phyloP scores from a whole-genome alignment of 2,888 invertebrate genomes.

The Epirrhoe alternata region DNA sequence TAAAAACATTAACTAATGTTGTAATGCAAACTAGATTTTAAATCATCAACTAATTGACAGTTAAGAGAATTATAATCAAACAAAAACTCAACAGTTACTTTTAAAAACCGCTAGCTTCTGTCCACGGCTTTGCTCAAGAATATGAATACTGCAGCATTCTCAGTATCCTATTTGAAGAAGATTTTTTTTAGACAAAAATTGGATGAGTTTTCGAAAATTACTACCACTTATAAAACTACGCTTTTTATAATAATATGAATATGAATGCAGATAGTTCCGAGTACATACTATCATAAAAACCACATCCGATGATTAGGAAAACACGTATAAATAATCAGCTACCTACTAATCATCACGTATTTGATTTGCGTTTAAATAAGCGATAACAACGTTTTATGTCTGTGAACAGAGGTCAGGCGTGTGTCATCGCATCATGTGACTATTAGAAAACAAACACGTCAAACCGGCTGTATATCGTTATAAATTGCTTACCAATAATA shows the following conservation, averaged over 20 bases:
- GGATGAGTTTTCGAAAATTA: no score
- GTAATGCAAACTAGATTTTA: no score
- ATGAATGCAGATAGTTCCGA: neutral
- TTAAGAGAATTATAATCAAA: neutral
- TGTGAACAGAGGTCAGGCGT: slow-evolving; percentile 18
- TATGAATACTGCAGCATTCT: no score
- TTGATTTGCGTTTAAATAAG: slow-evolving; percentile 6
- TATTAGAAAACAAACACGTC: slow-evolving; percentile 10
- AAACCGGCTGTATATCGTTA: neutral
- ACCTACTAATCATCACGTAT: slow-evolving; percentile 16
- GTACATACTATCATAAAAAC: neutral
- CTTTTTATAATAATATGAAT: no score
- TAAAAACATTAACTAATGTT: neutral
- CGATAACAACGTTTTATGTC: slow-evolving; percentile 10
- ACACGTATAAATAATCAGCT: slow-evolving; percentile 11
- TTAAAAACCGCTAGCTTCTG: no score
- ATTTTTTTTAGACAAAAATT: no score
- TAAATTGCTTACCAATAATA: neutral
- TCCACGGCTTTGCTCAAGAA: no score
- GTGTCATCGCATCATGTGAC: slow-evolving; percentile 22
- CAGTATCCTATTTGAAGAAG: no score
- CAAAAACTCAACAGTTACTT: no score
- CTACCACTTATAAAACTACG: no score
- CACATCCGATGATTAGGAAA: neutral
- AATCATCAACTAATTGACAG: neutral